Base-by-base conservation (phyloP, 2,888 invertebrate genomes). In the Mythimna albipuncta region DNA sequence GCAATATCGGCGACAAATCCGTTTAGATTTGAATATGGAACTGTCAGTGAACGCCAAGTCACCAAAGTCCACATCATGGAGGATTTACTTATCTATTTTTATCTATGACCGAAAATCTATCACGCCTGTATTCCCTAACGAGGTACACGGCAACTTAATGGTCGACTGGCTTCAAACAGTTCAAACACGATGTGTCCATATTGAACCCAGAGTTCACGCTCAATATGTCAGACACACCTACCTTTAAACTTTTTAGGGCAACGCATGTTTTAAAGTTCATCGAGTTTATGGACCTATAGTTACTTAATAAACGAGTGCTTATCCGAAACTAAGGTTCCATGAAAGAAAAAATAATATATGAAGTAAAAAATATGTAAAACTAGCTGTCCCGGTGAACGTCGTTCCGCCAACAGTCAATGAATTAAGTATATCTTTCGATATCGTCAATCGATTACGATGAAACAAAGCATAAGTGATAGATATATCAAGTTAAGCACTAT, bases 191-290 rank as follows among this genome's bases (percentile, higher is more conserved):
- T 50, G 73, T 63, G 69, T 55, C 55, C 79, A 72, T 61, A 65
- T 81, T 74, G 81, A 58, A 61, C 72, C 82, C 61, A 63, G 57
- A 63, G 71, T 79, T 83, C 63, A 81, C 81, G 81, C 83, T 83
- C 72, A 83, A 83, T 81, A 83, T 81, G 69, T 65, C 76, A 79
- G 77, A 79, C 65, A 73, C 83, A 65, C 70, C 69, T 71, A 65
- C 70, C 69, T 71, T 72, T 55, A 50, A 73, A 64, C 47, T 41
- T 76, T 82, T 82, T 75, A 44, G 77, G 67, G 72, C 64, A 72
- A 32, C 65, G 67, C 50, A 62, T 57, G 54, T 54, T 71, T 72
- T 57, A 71, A 73, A 69, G 70, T 63, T 71, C 71, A 64, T 26
- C 32, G 63, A 54, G 21, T 68, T 65, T 72, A 59, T 55, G 59